Percentiles rank a stretch among this genome's conserved stretches.
phyloP scores from a whole-genome alignment of 1,140 invertebrate species.

The Xylocopa sonorina region DNA sequence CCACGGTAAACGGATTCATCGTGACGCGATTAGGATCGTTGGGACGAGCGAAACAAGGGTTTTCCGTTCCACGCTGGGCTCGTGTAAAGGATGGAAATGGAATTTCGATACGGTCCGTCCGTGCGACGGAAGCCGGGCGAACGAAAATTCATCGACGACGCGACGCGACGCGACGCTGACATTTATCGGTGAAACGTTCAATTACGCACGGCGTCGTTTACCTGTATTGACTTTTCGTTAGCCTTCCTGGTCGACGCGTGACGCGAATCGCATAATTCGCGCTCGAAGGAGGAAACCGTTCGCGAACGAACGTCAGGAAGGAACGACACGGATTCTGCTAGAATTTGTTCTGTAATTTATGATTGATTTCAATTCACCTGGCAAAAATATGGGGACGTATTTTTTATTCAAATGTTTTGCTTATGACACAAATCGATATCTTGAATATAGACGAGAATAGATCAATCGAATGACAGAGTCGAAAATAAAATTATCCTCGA shows the following conservation, averaged over 20 bases:
- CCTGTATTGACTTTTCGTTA: conserved; percentile 28
- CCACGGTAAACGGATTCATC: neutral
- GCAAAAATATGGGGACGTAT: too few species aligned
- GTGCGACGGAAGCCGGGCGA: neutral
- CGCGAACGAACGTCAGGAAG: neutral
- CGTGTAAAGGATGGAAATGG: conserved; percentile 10
- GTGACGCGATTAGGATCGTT: neutral
- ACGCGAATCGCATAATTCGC: conserved; percentile 6
- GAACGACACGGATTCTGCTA: neutral
- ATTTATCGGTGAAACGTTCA: conserved; percentile 40
- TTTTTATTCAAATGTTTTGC: too few species aligned
- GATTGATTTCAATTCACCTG: too few species aligned
- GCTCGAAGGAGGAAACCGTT: neutral
- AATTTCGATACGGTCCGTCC: conserved; percentile 6
- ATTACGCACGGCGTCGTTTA: conserved; percentile 33
- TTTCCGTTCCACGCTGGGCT: too few species aligned
- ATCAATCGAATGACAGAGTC: too few species aligned
- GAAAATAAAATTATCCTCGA: too few species aligned
- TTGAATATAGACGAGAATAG: too few species aligned
- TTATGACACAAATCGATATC: too few species aligned
- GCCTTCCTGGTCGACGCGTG: neutral
- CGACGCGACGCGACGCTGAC: neutral
- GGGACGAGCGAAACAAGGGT: neutral
- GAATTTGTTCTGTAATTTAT: too few species aligned
- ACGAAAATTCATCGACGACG: conserved; percentile 22